Conservation (phyloP, 1,140 invertebrate species). For the Cecropterus lyciades region DNA sequence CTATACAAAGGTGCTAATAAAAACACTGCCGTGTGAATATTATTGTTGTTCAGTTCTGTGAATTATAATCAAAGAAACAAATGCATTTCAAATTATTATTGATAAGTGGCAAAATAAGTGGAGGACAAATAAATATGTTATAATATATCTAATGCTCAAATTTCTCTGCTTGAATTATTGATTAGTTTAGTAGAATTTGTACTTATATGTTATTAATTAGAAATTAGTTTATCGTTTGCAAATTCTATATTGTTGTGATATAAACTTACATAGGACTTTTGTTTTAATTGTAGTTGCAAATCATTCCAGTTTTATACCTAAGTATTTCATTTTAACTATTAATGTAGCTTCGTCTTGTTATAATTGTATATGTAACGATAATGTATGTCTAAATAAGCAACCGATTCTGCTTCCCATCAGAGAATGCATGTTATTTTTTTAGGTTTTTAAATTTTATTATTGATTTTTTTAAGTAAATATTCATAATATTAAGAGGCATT, state of each 20-base stretch:
- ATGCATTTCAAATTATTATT: constrained; percentile 55
- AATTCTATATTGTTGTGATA: constrained; percentile 62
- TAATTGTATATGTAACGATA: constrained; percentile 44
- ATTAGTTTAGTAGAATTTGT: constrained; percentile 45
- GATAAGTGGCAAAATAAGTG: constrained; percentile 66
- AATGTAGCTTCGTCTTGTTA: constrained; percentile 58
- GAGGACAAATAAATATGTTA: constrained; percentile 40
- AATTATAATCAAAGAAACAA: neutral
- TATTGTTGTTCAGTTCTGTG: neutral
- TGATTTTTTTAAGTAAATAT: constrained; percentile 18
- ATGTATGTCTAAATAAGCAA: constrained; percentile 41
- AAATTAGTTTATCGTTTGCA: constrained; percentile 69
- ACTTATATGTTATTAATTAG: constrained; percentile 42
- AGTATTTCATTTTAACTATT: constrained; percentile 32
- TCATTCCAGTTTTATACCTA: constrained; percentile 42
- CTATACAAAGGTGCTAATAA: constrained; percentile 25
- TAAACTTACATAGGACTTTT: constrained; percentile 55
- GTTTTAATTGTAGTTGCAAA: constrained; percentile 64
- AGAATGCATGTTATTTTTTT: constrained; percentile 57
- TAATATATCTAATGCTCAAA: constrained; percentile 52
- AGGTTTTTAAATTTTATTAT: constrained; percentile 10
- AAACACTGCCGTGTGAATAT: constrained; percentile 21
- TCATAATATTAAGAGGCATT: neutral
- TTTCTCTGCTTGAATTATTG: constrained; percentile 40
- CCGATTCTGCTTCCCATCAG: constrained; percentile 55